Base-by-base conservation (phyloP, 2,888 invertebrate genomes). In the Lithophane semibrunnea region DNA sequence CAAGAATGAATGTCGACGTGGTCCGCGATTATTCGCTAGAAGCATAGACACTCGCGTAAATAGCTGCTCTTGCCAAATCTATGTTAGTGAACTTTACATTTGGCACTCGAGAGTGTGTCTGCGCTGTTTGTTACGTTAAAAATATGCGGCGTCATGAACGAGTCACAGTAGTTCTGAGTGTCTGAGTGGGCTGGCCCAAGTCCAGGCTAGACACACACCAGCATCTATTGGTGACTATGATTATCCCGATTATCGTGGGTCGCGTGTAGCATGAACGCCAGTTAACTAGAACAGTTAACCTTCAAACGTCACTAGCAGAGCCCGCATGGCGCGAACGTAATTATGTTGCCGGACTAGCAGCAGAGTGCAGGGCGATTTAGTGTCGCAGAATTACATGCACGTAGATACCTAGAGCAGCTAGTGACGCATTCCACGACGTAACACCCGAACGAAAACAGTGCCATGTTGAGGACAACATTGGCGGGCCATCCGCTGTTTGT, bases 21-120 rank as follows among this genome's bases (percentile, higher is more conserved):
- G 86, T 88, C 89, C 88, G 80, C 85, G 88, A 91, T 89, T 90
- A 90, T 91, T 90, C 88, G 89, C 86, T 89, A 89, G 90, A 86
- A 91, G 89, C 91, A 92, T 92, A 93, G 92, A 93, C 93, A 93
- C 92, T 92, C 90, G 91, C 92, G 94, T 95, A 94, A 95, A 95
- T 94, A 95, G 92, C 88, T 86, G 74, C 93, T 93, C 93, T 93
- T 94, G 96, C 96, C 96, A 96, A 96, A 95, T 95, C 93, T 95
- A 95, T 95, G 96, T 95, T 94, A 94, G 94, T 95, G 96, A 96
- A 96, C 96, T 96, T 96, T 96, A 95, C 94, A 95, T 95, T 96
- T 96, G 96, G 96, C 96, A 96, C 94, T 92, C 91, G 92, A 84
- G 91, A 93, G 92, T 92, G 92, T 93, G 94, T 95, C 95, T 94